Evolutionary conservation across 2,888 invertebrate genomes (phyloP).

Genomic region (Lymantria dispar): DNA sequence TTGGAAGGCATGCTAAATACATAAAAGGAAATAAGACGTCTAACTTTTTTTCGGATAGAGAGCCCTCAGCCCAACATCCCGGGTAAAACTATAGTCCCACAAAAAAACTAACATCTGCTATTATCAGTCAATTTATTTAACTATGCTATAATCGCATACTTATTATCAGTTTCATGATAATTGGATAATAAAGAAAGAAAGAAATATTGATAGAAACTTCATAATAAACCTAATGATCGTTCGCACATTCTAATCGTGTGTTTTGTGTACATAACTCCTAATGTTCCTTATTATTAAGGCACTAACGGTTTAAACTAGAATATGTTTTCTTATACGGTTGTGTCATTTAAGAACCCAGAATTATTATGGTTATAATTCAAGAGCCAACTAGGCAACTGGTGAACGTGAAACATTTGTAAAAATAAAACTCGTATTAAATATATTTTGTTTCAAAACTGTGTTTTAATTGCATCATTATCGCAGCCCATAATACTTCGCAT

Average conservation of each 20-base stretch:
- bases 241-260: slow-evolving; percentile 27
- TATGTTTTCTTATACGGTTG: slow-evolving; percentile 63
- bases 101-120: too few relatives aligned
- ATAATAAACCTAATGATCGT: slow-evolving; percentile 16
- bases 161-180: too few relatives aligned
- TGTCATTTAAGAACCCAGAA: slow-evolving; percentile 58
- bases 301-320: slow-evolving; percentile 58
- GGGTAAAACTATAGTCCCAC: too few relatives aligned
- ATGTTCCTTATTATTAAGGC: slow-evolving; percentile 68
- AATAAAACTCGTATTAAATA: slow-evolving; percentile 75
- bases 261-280: slow-evolving; percentile 61
- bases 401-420: slow-evolving; percentile 58
- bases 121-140: too few relatives aligned
- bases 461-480: slow-evolving; percentile 20
- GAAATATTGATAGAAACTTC: too few relatives aligned
- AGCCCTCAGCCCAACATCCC: too few relatives aligned
- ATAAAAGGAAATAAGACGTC: too few relatives aligned
- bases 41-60: too few relatives aligned
- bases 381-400: slow-evolving; percentile 55
- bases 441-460: slow-evolving; percentile 69
- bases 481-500: too few relatives aligned
- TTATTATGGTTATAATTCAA: slow-evolving; percentile 54
- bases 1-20: too few relatives aligned
- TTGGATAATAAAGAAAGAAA: too few relatives aligned
- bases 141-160: too few relatives aligned